These are phyloP conservation scores for Strigamia crassipes DNA, from an alignment of 2,888 invertebrate species.

Conservation along the genomic window DNA sequence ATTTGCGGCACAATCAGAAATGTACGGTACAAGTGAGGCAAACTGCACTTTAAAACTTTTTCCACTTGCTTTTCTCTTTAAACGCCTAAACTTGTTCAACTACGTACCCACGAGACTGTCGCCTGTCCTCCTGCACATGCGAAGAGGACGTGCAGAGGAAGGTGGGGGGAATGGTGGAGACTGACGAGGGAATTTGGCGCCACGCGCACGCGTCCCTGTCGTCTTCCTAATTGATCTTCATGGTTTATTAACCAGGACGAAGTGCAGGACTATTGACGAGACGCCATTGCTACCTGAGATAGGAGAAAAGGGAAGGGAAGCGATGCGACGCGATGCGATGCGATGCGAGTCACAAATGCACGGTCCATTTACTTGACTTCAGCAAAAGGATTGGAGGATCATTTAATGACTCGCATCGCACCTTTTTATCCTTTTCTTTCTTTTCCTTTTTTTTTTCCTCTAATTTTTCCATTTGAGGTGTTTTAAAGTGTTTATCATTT, in stretches of 20 bases:
- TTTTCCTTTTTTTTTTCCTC: neutral
- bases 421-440: neutral
- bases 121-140: constrained; percentile 33
- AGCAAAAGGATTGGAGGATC: constrained; percentile 24
- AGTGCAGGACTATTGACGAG: constrained; percentile 40
- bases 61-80: constrained; percentile 31
- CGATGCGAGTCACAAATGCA: constrained; percentile 21
- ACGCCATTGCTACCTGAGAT: constrained; percentile 42
- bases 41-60: constrained; percentile 41
- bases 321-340: neutral
- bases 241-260: constrained; percentile 42
- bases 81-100: constrained; percentile 35
- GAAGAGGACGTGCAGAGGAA: constrained; percentile 23
- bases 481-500: neutral
- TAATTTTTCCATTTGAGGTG: neutral
- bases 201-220: constrained; percentile 40
- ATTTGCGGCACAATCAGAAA: neutral
- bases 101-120: constrained; percentile 32
- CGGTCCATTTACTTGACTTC: constrained; percentile 39
- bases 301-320: neutral
- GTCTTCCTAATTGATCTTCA: constrained; percentile 42
- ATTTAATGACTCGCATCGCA: constrained; percentile 23
- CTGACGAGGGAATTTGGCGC: constrained; percentile 36
- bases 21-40: neutral
- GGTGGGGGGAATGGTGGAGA: neutral